These are phyloP conservation scores for Anoura caudifer DNA, from an alignment of 2,113 vertebrate species.

Conservation along the genomic window DNA sequence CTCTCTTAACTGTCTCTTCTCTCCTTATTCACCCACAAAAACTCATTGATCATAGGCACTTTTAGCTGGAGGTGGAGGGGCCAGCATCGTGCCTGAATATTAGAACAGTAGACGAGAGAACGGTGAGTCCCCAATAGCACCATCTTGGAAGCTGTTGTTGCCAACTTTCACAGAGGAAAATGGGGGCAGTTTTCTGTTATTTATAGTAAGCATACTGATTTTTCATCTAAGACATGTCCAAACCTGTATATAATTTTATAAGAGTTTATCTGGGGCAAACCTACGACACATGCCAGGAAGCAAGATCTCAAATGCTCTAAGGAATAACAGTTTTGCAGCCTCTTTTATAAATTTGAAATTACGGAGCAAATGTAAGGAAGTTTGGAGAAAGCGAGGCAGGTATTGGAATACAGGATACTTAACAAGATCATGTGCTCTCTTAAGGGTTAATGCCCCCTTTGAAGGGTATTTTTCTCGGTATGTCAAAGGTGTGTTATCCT, in stretches of 20 bases:
- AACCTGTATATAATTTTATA: background rate
- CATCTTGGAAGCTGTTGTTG: background rate
- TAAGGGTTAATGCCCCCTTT: background rate
- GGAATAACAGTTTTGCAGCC: background rate
- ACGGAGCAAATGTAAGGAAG: background rate
- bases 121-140: background rate
- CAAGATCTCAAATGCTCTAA: background rate
- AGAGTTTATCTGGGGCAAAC: background rate
- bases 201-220: background rate
- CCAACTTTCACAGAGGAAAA: background rate
- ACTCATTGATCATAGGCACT: background rate
- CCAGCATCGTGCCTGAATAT: background rate
- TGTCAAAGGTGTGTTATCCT: background rate
- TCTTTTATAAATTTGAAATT: background rate
- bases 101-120: background rate
- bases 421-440: background rate
- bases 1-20: background rate
- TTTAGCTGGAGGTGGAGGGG: background rate
- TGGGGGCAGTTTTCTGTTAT: background rate
- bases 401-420: background rate
- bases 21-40: accelerated
- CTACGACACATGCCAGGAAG: background rate
- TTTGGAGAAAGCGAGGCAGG: background rate
- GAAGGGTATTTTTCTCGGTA: background rate
- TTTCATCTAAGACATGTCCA: background rate